phyloP scores from a whole-genome alignment of 1,140 invertebrate species.

The Camponotus floridanus region DNA sequence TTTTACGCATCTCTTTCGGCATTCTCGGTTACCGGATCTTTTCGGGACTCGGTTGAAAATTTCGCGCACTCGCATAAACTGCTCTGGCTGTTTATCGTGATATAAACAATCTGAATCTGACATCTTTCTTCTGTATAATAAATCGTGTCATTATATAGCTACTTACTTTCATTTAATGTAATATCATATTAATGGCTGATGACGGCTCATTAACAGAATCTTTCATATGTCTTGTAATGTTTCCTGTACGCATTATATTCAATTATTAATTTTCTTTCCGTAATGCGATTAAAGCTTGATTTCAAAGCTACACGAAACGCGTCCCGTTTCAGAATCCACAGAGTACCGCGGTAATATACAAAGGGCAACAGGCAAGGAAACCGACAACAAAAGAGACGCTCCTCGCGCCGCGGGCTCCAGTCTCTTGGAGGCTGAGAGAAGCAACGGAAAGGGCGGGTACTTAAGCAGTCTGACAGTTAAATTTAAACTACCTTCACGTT shows the following conservation, averaged over 20 bases:
- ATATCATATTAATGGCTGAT: not conserved
- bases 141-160: not conserved
- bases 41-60: conserved; percentile 11
- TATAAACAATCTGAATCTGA: not conserved
- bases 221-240: not conserved
- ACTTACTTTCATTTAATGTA: not conserved
- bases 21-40: not conserved
- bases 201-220: not conserved
- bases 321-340: not conserved
- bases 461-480: conserved; percentile 79
- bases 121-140: not conserved
- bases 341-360: not conserved
- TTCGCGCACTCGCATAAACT: not conserved
- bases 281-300: not conserved
- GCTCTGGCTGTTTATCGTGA: not conserved
- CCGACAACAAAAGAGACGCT: conserved; percentile 36
- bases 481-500: conserved; percentile 74
- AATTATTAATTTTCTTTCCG: not conserved
- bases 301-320: not conserved
- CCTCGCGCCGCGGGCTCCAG: conserved; percentile 26
- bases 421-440: conserved; percentile 43
- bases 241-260: not conserved
- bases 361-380: conserved; percentile 46
- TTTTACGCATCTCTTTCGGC: not conserved
- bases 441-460: conserved; percentile 63